Evolutionary conservation across 2,113 vertebrate species (phyloP).

Genomic region (Narcine bancroftii): DNA sequence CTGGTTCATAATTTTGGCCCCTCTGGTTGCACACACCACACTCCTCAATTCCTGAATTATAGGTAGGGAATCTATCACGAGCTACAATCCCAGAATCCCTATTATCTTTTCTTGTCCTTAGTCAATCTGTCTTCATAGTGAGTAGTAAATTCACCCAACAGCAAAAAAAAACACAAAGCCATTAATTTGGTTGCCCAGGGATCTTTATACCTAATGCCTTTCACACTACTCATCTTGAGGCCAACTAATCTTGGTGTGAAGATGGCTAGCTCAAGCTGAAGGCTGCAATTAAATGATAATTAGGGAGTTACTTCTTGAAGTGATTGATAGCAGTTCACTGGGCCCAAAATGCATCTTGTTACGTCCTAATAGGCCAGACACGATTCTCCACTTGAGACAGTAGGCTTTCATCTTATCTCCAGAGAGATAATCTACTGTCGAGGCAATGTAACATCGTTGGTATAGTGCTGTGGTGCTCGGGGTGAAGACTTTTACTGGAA

Average conservation of each 20-base stretch:
- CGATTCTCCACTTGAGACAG: slow-evolving; percentile 54
- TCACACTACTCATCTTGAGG: slow-evolving; percentile 46
- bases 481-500: slow-evolving; percentile 40
- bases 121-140: slow-evolving; percentile 47
- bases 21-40: background rate
- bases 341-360: slow-evolving; percentile 58
- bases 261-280: slow-evolving; percentile 51
- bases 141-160: slow-evolving; percentile 44
- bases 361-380: slow-evolving; percentile 64
- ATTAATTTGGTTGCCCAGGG: slow-evolving; percentile 51
- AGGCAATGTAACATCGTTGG: slow-evolving; percentile 51
- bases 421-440: slow-evolving; percentile 68
- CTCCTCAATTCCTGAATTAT: background rate
- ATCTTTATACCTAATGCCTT: slow-evolving; percentile 51
- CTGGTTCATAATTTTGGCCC: background rate
- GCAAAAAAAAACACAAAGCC: slow-evolving; percentile 44
- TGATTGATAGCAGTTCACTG: slow-evolving; percentile 70
- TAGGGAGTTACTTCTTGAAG: slow-evolving; percentile 69
- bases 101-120: slow-evolving; percentile 40
- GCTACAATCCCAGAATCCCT: background rate
- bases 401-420: slow-evolving; percentile 61
- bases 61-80: background rate
- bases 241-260: slow-evolving; percentile 53
- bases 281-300: slow-evolving; percentile 74
- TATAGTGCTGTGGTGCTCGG: slow-evolving; percentile 46